Evolutionary conservation across 1,140 invertebrate genomes (phyloP).

Genomic region (Drosophila miranda): DNA sequence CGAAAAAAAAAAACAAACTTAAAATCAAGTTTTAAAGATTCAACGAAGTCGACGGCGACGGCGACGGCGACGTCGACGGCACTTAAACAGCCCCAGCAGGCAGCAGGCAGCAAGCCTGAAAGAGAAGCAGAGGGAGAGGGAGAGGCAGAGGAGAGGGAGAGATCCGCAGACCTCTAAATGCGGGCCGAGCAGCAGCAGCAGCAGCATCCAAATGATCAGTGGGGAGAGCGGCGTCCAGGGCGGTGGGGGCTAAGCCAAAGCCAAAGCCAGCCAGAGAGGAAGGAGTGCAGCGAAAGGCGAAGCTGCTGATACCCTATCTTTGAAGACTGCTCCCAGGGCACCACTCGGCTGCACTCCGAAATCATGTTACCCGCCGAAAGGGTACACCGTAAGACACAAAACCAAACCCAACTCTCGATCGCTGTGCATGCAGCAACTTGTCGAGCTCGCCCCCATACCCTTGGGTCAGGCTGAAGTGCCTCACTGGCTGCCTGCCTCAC

Average conservation of each 20-base stretch:
- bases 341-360: no score
- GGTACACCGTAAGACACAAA: constrained; percentile 22
- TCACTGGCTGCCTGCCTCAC: constrained; percentile 33
- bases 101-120: constrained; percentile 11
- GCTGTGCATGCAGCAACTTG: constrained; percentile 76
- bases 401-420: constrained; percentile 56
- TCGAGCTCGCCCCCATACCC: constrained; percentile 50
- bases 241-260: constrained; percentile 9
- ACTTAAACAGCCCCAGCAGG: constrained; percentile 65
- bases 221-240: neutral
- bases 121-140: constrained; percentile 5
- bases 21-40: constrained; percentile 81
- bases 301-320: neutral
- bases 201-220: constrained; percentile 66
- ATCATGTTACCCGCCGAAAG: no score
- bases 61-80: constrained; percentile 59
- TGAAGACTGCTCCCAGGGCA: no score
- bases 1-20: constrained; percentile 63
- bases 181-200: constrained; percentile 53
- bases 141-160: constrained; percentile 13
- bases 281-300: neutral
- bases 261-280: constrained; percentile 6
- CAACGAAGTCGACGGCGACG: constrained; percentile 46
- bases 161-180: constrained; percentile 70
- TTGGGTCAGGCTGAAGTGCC: constrained; percentile 54